phyloP scores from a whole-genome alignment of 2,113 vertebrate genomes.

The Fulica atra region DNA sequence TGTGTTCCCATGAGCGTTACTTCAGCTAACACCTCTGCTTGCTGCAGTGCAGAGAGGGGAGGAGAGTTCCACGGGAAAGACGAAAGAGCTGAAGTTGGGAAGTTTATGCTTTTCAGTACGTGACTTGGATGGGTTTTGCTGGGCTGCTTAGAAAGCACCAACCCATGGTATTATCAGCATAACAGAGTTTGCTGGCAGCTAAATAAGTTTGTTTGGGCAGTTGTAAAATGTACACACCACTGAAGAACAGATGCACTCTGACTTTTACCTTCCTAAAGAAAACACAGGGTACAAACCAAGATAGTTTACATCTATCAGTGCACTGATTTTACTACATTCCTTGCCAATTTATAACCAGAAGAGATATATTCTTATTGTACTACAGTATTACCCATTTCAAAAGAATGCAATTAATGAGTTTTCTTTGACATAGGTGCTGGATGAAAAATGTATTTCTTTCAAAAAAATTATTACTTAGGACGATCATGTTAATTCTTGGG shows the following conservation, averaged over 20 bases:
- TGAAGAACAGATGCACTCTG: not conserved
- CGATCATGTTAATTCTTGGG: not conserved
- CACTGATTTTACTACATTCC: not conserved
- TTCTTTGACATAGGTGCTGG: slow-evolving; percentile 14
- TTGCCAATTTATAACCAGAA: not conserved
- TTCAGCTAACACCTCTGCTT: not conserved
- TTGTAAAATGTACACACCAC: not conserved
- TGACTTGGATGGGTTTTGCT: not conserved
- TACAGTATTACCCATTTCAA: not conserved
- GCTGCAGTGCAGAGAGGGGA: not conserved
- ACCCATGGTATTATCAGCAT: not conserved
- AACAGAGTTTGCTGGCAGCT: not conserved
- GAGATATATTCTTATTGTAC: not conserved
- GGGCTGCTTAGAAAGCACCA: not conserved
- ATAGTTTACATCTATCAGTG: not conserved
- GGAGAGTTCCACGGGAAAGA: not conserved
- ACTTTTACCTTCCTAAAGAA: not conserved
- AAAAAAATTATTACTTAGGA: not conserved
- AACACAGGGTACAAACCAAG: not conserved
- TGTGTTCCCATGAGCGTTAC: not conserved
- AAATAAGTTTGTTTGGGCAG: not conserved
- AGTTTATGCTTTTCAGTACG: not conserved
- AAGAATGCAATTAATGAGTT: not conserved
- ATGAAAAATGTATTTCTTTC: not conserved
- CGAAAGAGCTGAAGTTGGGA: not conserved